Evolutionary conservation across 2,113 vertebrate genomes (phyloP), one percentile per base, ranked within the genome.

Genomic region (Crotalus viridis): DNA sequence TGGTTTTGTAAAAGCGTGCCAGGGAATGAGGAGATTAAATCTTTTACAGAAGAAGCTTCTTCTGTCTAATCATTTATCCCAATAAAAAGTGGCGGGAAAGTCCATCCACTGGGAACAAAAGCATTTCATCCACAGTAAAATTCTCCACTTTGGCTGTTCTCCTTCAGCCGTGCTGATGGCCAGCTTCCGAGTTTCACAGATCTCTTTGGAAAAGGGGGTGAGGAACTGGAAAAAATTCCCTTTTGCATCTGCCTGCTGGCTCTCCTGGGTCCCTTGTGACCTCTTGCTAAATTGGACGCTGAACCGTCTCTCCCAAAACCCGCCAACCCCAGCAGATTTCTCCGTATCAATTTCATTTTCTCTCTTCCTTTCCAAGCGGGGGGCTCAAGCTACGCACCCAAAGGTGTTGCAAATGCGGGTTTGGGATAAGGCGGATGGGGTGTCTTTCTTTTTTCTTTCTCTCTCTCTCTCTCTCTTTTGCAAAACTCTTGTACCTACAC

Each of bases 401-500:
- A 93, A 93, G 96, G 51, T n/a, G 54, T n/a, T 51, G 85, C 64
- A 2, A 10, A 12, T 57, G 54, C 5, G 8, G 5, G 51, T 9
- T 28, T 56, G 5, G 96, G 93, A 92, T 48, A 48, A 48, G 46
- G 5, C 46, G 95, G 56, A 28, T 15, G 46, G 74, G 88, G 51
- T 17, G n/a, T 46, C 0, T 89, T 43, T 43, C 3, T 43, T 43
- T 15, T 93, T 8, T 51, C 48, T 51, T 8, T 51, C 48, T 51
- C 48, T 59, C 57, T 57, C 56, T 22, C 56, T 57, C 56, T 22
- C 21, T 55, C 54, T 28, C 85, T 51, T 69, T 93, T 93, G 69
- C 85, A 89, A 95, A 95, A 95, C 94, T 81, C 91, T 0, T 93
- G 97, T 96, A 96, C 96, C 96, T 92, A 94, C 96, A 96, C 94